Base-by-base conservation (phyloP, 2,888 invertebrate genomes). In the Scrobipalpa costella region DNA sequence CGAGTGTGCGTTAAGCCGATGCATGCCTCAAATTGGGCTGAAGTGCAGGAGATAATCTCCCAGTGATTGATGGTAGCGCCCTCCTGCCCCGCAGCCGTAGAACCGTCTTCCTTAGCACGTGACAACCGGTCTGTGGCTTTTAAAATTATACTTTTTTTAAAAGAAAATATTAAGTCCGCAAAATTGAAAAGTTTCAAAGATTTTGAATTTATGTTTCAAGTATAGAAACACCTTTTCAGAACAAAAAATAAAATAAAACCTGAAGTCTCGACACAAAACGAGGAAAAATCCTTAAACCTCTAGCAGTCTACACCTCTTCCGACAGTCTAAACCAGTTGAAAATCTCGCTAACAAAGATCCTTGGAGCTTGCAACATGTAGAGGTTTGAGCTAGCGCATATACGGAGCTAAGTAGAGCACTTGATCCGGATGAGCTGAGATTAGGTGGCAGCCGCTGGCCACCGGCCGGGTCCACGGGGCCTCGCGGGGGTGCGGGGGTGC, bases 11-110 rank as follows among this genome's bases (percentile, higher is more conserved):
- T 85, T 89, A 88, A 89, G 88, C 87, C 80, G 83, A 76, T 85
- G 86, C 86, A 88, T 81, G 84, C 80, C 79, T 88, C 85, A 86
- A 88, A 87, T 88, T 87, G 85, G 85, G 85, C 84, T 90, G 90
- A 92, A 92, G 92, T 91, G 92, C 92, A 92, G 88, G 90, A 93
- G 93, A 93, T 93, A 93, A 93, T 93, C 93, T 93, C 81, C 80
- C 85, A 86, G 92, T 93, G 93, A 93, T 93, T 93, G 93, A 93
- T 93, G 92, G 92, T 88, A 83, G 68, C 72, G 71, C 72, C 77
- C 71, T 71, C 68, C 72, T 68, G 68, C 71, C 75, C 65, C 49
- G 68, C 57, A 40, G 38, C 52, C 49, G 49, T 64, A 52, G 15
- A 36, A 9, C 17, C 40, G 13, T 47, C 36, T 15, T 50, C 17